A percentile compares a stretch with the other conserved stretches of the same genome.
phyloP scores from a whole-genome alignment of 1,140 invertebrate genomes.

The Drosophila paulistorum region DNA sequence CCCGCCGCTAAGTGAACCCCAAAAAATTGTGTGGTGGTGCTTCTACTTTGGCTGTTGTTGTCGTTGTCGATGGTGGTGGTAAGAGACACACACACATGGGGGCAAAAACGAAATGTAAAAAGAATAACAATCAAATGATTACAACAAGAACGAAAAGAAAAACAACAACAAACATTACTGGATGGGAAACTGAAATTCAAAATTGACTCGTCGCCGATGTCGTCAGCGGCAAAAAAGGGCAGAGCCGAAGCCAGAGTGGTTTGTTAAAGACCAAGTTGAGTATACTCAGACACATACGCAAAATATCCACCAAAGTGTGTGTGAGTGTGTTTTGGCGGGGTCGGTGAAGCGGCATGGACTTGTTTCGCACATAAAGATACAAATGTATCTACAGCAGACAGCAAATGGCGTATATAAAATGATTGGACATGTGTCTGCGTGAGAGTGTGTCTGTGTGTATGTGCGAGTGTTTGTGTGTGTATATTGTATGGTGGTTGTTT shows the following conservation, averaged over 20 bases:
- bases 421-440: slow-evolving; percentile 72
- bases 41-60: neutral
- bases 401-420: slow-evolving; percentile 82
- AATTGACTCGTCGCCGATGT: slow-evolving; percentile 69
- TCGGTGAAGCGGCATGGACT: slow-evolving; percentile 48
- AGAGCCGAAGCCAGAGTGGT: slow-evolving; percentile 23
- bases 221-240: slow-evolving; percentile 28
- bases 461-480: neutral
- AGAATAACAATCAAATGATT: slow-evolving; percentile 78
- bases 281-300: slow-evolving; percentile 12
- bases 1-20: slow-evolving; percentile 35
- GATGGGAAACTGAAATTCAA: slow-evolving; percentile 67
- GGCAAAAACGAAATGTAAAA: slow-evolving; percentile 55
- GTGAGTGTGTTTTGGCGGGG: slow-evolving; percentile 4
- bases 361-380: slow-evolving; percentile 80
- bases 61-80: slow-evolving; percentile 22
- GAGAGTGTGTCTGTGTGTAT: neutral
- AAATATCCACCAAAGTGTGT: slow-evolving; percentile 18
- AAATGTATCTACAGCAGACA: slow-evolving; percentile 79
- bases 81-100: slow-evolving; percentile 9
- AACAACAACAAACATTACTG: slow-evolving; percentile 45
- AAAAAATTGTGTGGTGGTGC: slow-evolving; percentile 14
- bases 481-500: slow-evolving; percentile 63
- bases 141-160: slow-evolving; percentile 36
- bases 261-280: slow-evolving; percentile 12